phyloP scores from a whole-genome alignment of 2,888 invertebrate species.

The Mongoloraphidia duomilia region DNA sequence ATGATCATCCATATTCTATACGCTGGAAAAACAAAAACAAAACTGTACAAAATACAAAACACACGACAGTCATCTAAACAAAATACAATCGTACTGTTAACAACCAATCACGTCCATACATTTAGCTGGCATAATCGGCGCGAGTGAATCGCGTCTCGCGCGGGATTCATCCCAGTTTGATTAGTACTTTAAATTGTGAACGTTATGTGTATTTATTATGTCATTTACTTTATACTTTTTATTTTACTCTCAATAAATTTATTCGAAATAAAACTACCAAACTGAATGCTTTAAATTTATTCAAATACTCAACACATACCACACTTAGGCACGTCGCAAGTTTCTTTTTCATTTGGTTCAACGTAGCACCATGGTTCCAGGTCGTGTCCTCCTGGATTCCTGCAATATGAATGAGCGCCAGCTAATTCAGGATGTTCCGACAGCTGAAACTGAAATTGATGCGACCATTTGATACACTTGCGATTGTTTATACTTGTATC shows the following conservation, averaged over 20 bases:
- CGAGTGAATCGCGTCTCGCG: too few relatives aligned
- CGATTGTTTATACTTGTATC: slow-evolving; percentile 56
- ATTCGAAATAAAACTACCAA: too few relatives aligned
- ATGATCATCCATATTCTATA: slow-evolving; percentile 73
- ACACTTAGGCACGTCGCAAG: slow-evolving; percentile 81
- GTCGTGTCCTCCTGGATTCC: slow-evolving; percentile 72
- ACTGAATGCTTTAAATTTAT: too few relatives aligned
- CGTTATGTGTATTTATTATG: too few relatives aligned
- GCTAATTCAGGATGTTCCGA: slow-evolving; percentile 73
- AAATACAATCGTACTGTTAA: too few relatives aligned
- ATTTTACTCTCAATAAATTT: too few relatives aligned
- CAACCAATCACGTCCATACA: too few relatives aligned
- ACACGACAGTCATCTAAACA: too few relatives aligned
- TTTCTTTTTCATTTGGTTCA: slow-evolving; percentile 58
- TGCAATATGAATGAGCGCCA: slow-evolving; percentile 71
- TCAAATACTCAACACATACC: slow-evolving; percentile 31
- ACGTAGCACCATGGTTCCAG: slow-evolving; percentile 83
- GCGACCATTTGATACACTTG: slow-evolving; percentile 74
- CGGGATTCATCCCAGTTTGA: too few relatives aligned
- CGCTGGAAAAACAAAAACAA: slow-evolving; percentile 33
- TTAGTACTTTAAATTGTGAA: too few relatives aligned
- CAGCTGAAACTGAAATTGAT: slow-evolving; percentile 58
- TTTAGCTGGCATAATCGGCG: too few relatives aligned
- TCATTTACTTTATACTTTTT: too few relatives aligned
- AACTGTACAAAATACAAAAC: not conserved